These are phyloP conservation scores for Zeus faber DNA, from an alignment of 2,113 vertebrate genomes.

Conservation along the genomic window DNA sequence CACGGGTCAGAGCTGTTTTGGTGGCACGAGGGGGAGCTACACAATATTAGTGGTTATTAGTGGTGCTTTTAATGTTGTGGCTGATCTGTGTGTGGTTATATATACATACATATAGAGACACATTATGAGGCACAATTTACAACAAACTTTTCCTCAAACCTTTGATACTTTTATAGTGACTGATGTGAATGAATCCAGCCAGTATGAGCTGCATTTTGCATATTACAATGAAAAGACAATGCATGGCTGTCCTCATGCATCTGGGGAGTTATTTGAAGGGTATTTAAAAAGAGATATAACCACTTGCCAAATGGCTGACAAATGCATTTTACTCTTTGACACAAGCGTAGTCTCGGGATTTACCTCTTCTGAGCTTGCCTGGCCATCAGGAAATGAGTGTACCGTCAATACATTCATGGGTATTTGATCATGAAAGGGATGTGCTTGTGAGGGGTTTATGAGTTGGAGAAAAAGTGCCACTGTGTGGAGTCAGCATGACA, in stretches of 20 bases:
- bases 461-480: no score
- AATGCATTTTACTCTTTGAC: slow-evolving; percentile 1
- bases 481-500: slow-evolving; percentile 3
- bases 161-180: no score
- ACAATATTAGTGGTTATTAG: no score
- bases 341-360: background rate
- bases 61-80: no score
- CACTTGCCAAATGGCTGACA: background rate
- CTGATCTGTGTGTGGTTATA: no score
- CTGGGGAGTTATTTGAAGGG: background rate
- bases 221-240: background rate
- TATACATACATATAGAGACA: no score
- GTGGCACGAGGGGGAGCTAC: no score
- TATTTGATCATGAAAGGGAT: slow-evolving; percentile 11
- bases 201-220: background rate
- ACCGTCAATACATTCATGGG: slow-evolving; percentile 1
- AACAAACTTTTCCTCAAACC: no score
- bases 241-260: background rate
- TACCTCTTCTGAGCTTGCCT: background rate
- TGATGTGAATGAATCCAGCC: no score
- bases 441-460: no score
- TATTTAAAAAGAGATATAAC: slow-evolving; percentile 7
- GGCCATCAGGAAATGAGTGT: background rate
- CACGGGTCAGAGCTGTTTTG: no score
- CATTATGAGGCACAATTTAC: background rate